These are phyloP conservation scores for Myotis lucifugus DNA, from an alignment of 2,113 vertebrate genomes.

Conservation along the genomic window DNA sequence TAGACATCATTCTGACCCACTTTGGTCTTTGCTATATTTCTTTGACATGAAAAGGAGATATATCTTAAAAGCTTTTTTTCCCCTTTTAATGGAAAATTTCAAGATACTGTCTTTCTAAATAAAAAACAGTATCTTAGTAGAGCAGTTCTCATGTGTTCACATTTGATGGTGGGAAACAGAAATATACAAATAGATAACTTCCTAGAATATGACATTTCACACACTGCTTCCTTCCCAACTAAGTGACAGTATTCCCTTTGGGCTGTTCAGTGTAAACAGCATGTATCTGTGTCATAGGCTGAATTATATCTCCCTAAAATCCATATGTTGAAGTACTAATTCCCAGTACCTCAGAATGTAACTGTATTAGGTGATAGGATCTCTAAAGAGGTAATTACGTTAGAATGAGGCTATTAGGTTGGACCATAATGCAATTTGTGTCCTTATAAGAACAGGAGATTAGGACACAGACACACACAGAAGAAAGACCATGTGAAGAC, in stretches of 20 bases:
- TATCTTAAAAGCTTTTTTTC: background rate
- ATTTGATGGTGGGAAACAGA: background rate
- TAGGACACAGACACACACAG: background rate
- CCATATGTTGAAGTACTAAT: background rate
- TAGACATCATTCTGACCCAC: background rate
- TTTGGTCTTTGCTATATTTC: background rate
- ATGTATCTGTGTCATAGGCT: background rate
- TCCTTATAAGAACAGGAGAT: background rate
- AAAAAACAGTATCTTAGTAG: background rate
- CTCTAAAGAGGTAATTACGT: background rate
- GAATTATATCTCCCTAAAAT: background rate
- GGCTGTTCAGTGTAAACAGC: background rate
- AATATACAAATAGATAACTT: background rate
- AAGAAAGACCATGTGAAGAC: background rate
- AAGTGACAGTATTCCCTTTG: background rate
- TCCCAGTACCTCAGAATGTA: background rate
- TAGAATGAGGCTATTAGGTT: background rate
- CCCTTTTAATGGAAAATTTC: slow-evolving; percentile 20
- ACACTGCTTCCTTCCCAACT: background rate
- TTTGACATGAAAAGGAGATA: background rate
- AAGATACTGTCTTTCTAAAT: slow-evolving; percentile 17
- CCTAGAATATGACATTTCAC: background rate
- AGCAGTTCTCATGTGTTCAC: background rate
- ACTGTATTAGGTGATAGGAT: background rate
- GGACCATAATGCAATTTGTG: background rate